Evolutionary conservation across 2,888 invertebrate species (phyloP).

Genomic region (Leptothorax acervorum): DNA sequence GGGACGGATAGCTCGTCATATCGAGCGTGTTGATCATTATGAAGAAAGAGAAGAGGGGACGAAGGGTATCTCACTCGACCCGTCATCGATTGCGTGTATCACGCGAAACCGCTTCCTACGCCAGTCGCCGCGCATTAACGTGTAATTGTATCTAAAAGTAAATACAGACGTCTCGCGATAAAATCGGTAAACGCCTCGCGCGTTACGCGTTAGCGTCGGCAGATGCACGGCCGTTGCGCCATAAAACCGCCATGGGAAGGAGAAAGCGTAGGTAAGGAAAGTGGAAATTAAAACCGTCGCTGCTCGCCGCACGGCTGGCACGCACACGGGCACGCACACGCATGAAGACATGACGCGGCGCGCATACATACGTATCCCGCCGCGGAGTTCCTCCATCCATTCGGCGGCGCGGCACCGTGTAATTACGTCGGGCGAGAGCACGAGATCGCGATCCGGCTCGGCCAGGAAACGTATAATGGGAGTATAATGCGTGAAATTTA

Average conservation of each 20-base stretch:
- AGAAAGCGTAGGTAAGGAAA: slow-evolving; percentile 55
- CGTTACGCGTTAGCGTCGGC: slow-evolving; percentile 54
- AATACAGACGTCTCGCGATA: slow-evolving; percentile 58
- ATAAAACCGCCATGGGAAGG: slow-evolving; percentile 34
- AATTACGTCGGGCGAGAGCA: slow-evolving; percentile 72
- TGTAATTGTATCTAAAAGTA: slow-evolving; percentile 61
- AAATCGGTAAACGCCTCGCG: slow-evolving; percentile 58
- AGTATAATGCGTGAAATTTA: slow-evolving; percentile 78
- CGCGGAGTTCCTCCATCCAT: slow-evolving; percentile 45
- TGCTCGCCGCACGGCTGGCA: not conserved
- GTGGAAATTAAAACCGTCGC: slow-evolving; percentile 71
- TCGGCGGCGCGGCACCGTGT: slow-evolving; percentile 70
- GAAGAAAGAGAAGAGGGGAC: too few relatives aligned
- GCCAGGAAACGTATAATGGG: slow-evolving; percentile 77
- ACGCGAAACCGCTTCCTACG: slow-evolving; percentile 59
- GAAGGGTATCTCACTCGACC: slow-evolving; percentile 10
- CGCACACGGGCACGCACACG: not conserved
- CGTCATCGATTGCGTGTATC: slow-evolving; percentile 44
- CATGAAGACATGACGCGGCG: not conserved
- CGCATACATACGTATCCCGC: not conserved
- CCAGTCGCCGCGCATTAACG: slow-evolving; percentile 49
- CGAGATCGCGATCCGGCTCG: slow-evolving; percentile 73
- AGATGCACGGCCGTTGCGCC: slow-evolving; percentile 35
- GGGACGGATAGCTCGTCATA: slow-evolving; percentile 28
- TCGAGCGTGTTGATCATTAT: slow-evolving; percentile 42